Base-by-base conservation (phyloP, 2,797 vertebrate species). In the Jordanella pulchra region DNA sequence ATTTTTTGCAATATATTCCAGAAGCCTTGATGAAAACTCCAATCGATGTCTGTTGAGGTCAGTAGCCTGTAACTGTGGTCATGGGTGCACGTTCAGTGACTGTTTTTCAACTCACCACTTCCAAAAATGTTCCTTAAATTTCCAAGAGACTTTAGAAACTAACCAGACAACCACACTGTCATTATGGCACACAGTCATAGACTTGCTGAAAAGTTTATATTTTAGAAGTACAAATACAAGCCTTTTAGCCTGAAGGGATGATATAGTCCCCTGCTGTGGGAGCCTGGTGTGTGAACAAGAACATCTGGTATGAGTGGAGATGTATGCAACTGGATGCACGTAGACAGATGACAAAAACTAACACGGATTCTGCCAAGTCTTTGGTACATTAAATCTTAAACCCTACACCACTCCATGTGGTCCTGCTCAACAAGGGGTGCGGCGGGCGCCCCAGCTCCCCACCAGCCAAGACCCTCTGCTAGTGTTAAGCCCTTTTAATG, bases 401-500 rank as follows among this genome's bases (percentile, higher is more conserved):
- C 71, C 75, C 72, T 72, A 23, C 39, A 58, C 42, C 77, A 71
- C 55, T 25, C 74, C 69, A 70, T 47, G 80, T 75, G 77, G 82
- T 84, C 72, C 84, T 68, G 85, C 87, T 85, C 73, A 87, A 66
- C 71, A 64, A 1, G 55, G 77, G 81, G 64, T 66, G 79, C 77
- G 73, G 75, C 67, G 66, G 80, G 67, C 56, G 69, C 67, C 77
- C 86, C 81, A 76, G 87, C 78, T 80, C 53, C 11, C 82, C 76
- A 88, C 86, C 86, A 84, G 55, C 55, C 18, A 78, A 83, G 84
- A 79, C 83, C 85, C 89, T 87, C 72, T 87, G 91, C 88, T 89
- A 84, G 82, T 88, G 86, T 90, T 89, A 91, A 90, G 86, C 86
- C 87, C 88, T 86, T 92, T 92, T 91, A 90, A 91, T 90, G 87